Evolutionary conservation across 2,797 vertebrate species (phyloP), one percentile per base, ranked within the genome.

Genomic region (Acestrorhynchus altus): DNA sequence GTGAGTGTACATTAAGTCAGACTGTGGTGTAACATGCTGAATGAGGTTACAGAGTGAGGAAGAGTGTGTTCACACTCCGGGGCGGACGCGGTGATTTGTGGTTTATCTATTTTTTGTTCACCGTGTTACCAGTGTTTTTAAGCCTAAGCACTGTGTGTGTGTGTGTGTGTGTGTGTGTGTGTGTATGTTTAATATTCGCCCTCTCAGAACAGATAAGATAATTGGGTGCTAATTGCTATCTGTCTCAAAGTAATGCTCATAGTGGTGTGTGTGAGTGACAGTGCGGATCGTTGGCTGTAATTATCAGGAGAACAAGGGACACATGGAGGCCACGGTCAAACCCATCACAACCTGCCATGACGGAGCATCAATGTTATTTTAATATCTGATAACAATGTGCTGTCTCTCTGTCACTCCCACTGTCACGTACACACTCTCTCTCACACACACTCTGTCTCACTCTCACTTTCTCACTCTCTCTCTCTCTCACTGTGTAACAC

Each of bases 181-280:
- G 71, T 52, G 64, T 51, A 77, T 72, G 65, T 84, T 84, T 86
- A 72, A 73, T 81, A 74, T 79, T 78, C 69, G 57, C 67, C 83
- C 72, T 65, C 71, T 82, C 80, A 81, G 81, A 81, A 81, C 61
- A 82, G 77, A 82, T 86, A 78, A 89, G 83, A 83, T 89, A 84
- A 89, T 85, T 86, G 83, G n/a, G n/a, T 26, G 52, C 77, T 89
- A 89, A 88, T 89, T 89, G 81, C 84, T 78, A 81, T 83, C 76
- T 76, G 75, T 83, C 67, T 74, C 79, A 77, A 75, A 76, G 78
- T 76, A 69, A 77, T 79, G 65, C 66, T 76, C 54, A 56, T 79
- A 84, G 35, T 22, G 28, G 79, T 77, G 74, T 84, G 82, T 81
- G 79, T 74, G 56, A 77, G 68, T 84, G 83, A 82, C 86, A 77